Base-by-base conservation (phyloP, 2,888 invertebrate genomes). In the Reticulitermes lucifugus region DNA sequence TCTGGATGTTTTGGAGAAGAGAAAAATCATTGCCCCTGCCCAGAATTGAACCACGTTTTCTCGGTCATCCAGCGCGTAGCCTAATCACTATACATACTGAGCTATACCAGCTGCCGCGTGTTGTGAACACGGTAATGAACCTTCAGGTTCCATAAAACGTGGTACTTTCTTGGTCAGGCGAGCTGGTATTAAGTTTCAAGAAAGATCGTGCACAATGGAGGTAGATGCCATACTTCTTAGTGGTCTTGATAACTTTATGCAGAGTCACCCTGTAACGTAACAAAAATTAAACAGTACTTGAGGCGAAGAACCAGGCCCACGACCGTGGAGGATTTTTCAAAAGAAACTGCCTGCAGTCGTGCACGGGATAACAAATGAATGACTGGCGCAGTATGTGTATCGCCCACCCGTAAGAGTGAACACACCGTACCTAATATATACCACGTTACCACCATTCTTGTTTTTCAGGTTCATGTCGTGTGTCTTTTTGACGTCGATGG, bases 311-410 rank as follows among this genome's bases (percentile, higher is more conserved):
- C n/a, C 4, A 46, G 46, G 46, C 46, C 46, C n/a, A 65, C 65
- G 14, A 73, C 73, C 73, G 73, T 73, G 73, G 73, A 73, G 41
- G 73, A 73, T 73, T 41, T 73, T 73, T 73, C 35, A 35, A 73
- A 73, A 73, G 73, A 41, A 73, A 41, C 10, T 35, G 73, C 73
- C 73, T 41, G 35, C 18, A 73, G 73, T 3, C 73, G 21, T 41
- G 41, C 73, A 73, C 65, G 73, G 73, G 41, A 41, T 73, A 73
- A 73, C 73, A 29, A 73, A 73, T 73, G 73, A 29, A 73, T 73
- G 41, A 73, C 73, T 73, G 22, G 73, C 73, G 12, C n/a, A 25
- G 35, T 25, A 25, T 71, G 71, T 71, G 25, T 60, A 60, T 60
- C 65, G 65, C 25, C 65, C 65, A 65, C 65, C 65, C 65, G 65